Evolutionary conservation across 1,140 invertebrate species (phyloP), one percentile per base, ranked within the genome.

Genomic region (Copidosoma floridanum): DNA sequence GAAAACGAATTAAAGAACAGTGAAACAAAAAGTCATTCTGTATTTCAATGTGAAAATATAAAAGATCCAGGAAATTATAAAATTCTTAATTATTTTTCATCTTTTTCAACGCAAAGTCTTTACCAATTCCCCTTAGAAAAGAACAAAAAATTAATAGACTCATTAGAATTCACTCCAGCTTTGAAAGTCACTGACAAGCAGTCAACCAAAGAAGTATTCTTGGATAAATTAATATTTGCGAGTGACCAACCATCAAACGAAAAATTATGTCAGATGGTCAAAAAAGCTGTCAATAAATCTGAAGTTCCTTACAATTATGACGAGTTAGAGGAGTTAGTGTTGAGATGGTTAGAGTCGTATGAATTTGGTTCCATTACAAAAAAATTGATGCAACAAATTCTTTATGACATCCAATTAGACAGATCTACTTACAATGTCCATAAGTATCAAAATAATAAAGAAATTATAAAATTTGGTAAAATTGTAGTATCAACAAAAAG

Each of bases 221-320:
- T 67, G 40, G 46, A 68, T 55, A 68, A 63, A 47, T 46, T 68
- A 54, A 57, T 68, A 56, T 60, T 68, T 47, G 64, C 64, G 35
- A 56, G 54, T 24, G 60, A 57, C 61, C 63, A 65, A 50, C 35
- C 41, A 35, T 47, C 57, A 35, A 48, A 18, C 21, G 16, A 23
- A 53, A 41, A 61, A 63, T 48, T 67, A 46, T 48, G 18, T 46
- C 40, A 16, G 29, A 21, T 41, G 11, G 24, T 58, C 8, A 53
- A 37, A 52, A 26, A 26, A 18, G 37, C 57, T 20, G 26, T 58
- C 29, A 10, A 21, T 14, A 51, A 54, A 47, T 47, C 62, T 38
- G 55, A 57, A 23, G 50, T 59, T 27, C 8, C 21, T 32, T 46
- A 51, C 18, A 48, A 7, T 32, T 43, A 47, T 38, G 48, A 52